Evolutionary conservation across 2,113 vertebrate genomes (phyloP), one percentile per base, ranked within the genome.

Genomic region (Chloropsis hardwickii): DNA sequence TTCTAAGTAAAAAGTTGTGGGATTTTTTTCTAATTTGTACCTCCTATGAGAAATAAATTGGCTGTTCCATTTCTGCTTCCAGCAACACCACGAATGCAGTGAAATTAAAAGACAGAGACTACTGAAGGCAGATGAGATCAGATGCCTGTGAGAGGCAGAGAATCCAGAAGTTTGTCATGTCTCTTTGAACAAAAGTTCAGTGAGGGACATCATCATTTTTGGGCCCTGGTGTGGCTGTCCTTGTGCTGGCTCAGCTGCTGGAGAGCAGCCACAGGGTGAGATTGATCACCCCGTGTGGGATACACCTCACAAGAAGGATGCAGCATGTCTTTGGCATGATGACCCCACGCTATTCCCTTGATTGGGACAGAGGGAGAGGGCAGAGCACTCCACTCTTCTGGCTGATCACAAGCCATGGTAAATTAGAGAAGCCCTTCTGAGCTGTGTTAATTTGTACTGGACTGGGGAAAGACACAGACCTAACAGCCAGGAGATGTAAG

Each of bases 221-320:
- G 85, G 81, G 54, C 64, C 33, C 39, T 71, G 56, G 37, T 76
- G 60, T 8, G 50, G 70, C 39, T 77, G 22, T 37, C n/a, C 80
- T 45, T 71, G 88, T 93, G 90, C 93, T 95, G 88, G 79, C 92
- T 97, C 92, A 96, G 93, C 93, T 95, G 90, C 93, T 88, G 88
- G 79, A 80, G 57, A 35, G 47, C 56, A 96, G 92, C 85, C 92
- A 71, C 2, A 1, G 76, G 65, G 20, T 81, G 14, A 40, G 74
- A 91, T 83, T 72, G 93, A 90, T 91, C 70, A 22, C 42, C 78
- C 90, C 12, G 0, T 51, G 81, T 42, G 85, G 93, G 88, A 86
- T 78, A 60, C 74, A 67, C 71, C 79, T 93, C 47, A 12, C 47
- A 74, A 83, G 94, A 88, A 80, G 92, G 67, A 93, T 94, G 87